These are phyloP conservation scores for Drosophila navojoa DNA, from an alignment of 1,140 invertebrate genomes.

Conservation along the genomic window DNA sequence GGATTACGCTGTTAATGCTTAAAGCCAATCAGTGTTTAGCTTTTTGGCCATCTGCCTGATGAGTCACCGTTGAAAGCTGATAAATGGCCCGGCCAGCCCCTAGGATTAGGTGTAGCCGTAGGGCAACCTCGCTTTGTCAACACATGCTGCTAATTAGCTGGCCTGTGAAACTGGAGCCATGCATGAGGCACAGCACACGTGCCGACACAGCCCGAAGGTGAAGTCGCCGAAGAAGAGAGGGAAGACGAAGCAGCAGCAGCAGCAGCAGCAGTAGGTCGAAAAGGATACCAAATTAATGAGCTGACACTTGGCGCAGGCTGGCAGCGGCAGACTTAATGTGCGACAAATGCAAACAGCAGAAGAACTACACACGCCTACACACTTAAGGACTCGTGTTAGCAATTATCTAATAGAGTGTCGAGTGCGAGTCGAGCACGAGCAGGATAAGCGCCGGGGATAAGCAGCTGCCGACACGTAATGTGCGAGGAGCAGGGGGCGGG, in stretches of 20 bases:
- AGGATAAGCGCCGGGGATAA: conserved; percentile 49
- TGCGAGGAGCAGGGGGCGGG: not conserved
- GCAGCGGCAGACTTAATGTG: conserved; percentile 46
- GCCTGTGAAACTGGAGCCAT: conserved; percentile 17
- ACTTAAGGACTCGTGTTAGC: not conserved
- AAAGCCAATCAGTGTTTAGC: conserved; percentile 5
- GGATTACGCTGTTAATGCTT: not conserved
- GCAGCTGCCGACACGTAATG: conserved; percentile 30
- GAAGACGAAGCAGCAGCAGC: no score
- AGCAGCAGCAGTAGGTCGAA: not conserved
- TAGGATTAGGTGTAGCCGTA: not conserved
- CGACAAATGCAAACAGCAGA: conserved; percentile 26
- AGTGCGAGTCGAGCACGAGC: conserved; percentile 14
- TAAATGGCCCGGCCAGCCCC: not conserved
- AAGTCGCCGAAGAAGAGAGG: no score
- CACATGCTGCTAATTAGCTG: conserved; percentile 19
- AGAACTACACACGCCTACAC: conserved; percentile 8
- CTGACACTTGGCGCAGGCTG: conserved; percentile 11
- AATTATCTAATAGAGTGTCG: conserved; percentile 17
- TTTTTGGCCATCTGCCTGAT: conserved; percentile 2
- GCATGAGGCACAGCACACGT: conserved; percentile 27
- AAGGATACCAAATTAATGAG: conserved; percentile 68
- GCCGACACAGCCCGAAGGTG: not conserved
- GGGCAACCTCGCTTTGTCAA: conserved; percentile 3
- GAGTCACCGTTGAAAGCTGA: conserved; percentile 1